Evolutionary conservation across 2,797 vertebrate species (phyloP).

Genomic region (Ciconia nigra): DNA sequence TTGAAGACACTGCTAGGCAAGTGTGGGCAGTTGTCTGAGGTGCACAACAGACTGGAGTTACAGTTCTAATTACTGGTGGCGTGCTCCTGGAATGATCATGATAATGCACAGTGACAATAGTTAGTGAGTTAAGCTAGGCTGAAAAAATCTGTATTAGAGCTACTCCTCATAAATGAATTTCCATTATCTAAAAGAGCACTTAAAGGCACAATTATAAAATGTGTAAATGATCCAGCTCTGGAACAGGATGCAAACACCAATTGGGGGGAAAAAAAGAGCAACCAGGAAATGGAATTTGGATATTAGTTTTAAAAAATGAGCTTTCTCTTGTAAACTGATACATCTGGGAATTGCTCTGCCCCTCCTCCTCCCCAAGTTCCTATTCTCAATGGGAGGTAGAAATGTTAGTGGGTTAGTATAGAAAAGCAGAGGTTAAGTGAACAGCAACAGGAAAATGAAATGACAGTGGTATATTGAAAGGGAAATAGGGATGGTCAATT

Average conservation of each 20-base stretch:
- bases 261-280: accelerated
- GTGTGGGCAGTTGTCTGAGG: neutral
- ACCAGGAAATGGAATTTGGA: neutral
- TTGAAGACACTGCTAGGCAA: neutral
- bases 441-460: neutral
- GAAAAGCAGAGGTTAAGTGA: neutral
- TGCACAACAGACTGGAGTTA: neutral
- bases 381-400: neutral
- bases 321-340: neutral
- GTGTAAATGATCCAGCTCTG: neutral
- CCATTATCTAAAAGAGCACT: neutral
- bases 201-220: neutral
- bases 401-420: neutral
- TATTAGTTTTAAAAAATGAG: neutral
- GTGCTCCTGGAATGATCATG: neutral
- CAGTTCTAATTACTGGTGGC: neutral
- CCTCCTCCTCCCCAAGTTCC: neutral
- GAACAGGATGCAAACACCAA: neutral
- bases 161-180: neutral
- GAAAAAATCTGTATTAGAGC: neutral
- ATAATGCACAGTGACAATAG: neutral
- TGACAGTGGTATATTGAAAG: neutral
- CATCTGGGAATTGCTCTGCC: neutral
- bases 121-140: neutral
- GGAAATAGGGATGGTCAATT: neutral